Evolutionary conservation across 2,797 vertebrate species (phyloP).

Genomic region (Selene dorsalis): DNA sequence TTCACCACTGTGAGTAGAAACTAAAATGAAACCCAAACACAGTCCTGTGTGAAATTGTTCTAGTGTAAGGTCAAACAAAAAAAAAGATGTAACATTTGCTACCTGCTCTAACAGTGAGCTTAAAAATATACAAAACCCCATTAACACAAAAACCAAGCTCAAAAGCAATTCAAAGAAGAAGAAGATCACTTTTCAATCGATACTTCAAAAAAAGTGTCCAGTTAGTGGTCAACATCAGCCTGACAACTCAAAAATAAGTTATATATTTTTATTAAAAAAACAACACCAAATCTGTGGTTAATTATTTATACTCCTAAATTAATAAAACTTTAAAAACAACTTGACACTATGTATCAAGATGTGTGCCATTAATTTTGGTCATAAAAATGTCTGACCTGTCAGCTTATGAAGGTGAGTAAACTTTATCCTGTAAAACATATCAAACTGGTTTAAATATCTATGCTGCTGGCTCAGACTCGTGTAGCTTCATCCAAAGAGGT

Average conservation of each 20-base stretch:
- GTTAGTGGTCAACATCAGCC: constrained; percentile 30
- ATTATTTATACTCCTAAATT: constrained; percentile 25
- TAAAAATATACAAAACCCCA: not conserved
- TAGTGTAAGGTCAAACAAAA: constrained; percentile 10
- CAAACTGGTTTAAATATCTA: constrained; percentile 2
- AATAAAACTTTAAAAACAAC: constrained; percentile 39
- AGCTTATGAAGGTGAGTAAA: constrained; percentile 54
- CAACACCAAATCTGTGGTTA: constrained; percentile 2
- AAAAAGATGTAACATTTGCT: constrained; percentile 10
- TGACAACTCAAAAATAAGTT: constrained; percentile 48
- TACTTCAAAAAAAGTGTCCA: constrained; percentile 29
- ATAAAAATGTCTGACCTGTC: constrained; percentile 44
- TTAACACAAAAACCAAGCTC: not conserved
- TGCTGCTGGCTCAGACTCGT: constrained; percentile 1
- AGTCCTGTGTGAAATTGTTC: constrained; percentile 14
- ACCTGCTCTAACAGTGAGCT: constrained; percentile 18
- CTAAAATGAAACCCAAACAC: constrained; percentile 22
- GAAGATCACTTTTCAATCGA: constrained; percentile 1
- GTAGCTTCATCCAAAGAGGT: constrained; percentile 89
- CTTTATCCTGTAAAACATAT: constrained; percentile 15
- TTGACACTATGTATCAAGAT: constrained; percentile 2
- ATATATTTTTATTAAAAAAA: constrained; percentile 25
- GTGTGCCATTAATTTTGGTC: constrained; percentile 6
- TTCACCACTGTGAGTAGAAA: constrained; percentile 13
- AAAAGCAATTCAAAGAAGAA: constrained; percentile 2